Conservation (phyloP, 2,113 vertebrate genomes). For the Melanerpes aurifrons region DNA sequence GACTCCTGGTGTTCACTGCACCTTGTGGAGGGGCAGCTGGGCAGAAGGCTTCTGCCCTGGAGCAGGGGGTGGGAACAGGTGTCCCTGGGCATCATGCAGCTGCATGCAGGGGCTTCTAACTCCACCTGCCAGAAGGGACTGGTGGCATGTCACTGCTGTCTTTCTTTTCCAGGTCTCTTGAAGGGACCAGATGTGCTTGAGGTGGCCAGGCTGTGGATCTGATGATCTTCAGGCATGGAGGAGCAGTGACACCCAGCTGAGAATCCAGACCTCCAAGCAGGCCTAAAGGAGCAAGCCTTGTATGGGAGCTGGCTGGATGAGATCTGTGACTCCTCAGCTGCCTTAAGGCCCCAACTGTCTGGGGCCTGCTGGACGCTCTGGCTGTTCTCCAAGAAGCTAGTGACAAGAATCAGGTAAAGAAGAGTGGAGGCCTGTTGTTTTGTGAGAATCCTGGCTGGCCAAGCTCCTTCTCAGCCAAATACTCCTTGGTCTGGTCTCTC, state of each 20-base stretch:
- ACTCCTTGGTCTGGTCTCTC: fast-evolving
- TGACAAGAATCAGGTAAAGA: neutral
- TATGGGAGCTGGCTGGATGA: neutral
- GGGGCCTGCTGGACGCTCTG: neutral
- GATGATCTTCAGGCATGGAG: neutral
- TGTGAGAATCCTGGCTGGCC: neutral
- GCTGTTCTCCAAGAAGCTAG: neutral
- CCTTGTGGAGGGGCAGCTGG: neutral
- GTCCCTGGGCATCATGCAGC: fast-evolving
- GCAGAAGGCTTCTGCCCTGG: neutral
- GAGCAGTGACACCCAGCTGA: neutral
- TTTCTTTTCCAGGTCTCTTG: neutral
- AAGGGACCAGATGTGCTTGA: neutral
- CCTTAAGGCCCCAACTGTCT: neutral
- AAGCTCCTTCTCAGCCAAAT: neutral
- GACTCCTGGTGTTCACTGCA: neutral
- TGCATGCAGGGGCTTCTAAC: neutral
- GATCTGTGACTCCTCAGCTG: neutral
- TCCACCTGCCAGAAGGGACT: neutral
- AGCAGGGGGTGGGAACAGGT: neutral
- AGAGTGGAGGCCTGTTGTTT: neutral
- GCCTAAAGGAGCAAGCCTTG: neutral
- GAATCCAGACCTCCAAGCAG: neutral
- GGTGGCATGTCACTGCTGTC: neutral
- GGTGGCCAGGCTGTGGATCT: neutral